Base-by-base conservation (phyloP, 30 jellyfish, hydroid and myxozoan species). In the Haliclystus octoradiatus region DNA sequence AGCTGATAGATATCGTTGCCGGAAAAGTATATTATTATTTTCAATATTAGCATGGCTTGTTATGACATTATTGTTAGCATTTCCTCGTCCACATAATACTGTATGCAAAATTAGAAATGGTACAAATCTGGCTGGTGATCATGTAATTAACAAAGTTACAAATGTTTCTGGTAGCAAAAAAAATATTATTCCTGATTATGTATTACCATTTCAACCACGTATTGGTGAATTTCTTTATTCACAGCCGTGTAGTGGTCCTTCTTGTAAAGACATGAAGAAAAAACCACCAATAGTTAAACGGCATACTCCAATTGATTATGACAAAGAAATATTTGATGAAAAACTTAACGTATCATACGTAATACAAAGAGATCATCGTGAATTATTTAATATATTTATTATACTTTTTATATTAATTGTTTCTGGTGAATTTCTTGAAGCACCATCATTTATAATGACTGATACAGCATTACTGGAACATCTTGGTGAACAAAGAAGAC, bases 31-130 rank as follows among this genome's bases (percentile, higher is more conserved):
- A 15, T 64, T 92, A 46, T 68, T 83, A 68, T 83, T 92, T 49
- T 92, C 99, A 19, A 84, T 92, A 22, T 32, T 92, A 25, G 92
- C 96, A 4, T 92, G 99, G 99, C 83, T 92, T 34, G 94, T 92
- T 0, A 83, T 92, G 96, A 92, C 99, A 13, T 73, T 92, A 2
- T 69, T 92, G 31, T 83, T 92, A 33, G 95, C 86, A 33, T 78
- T 84, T 64, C 99, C 99, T 13, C 75, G 97, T 1, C 99, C 99
- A 3, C 93, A 80, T 24, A 66, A 79, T 30, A 93, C 68, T 31
- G 84, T 73, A 2, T 92, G 99, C 68, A 83, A 68, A 50, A 65
- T 50, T 9, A 92, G 79, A 2, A 92, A 83, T 53, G 62, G 30
- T 28, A 68, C 95, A 0, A n/a, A n/a, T n/a, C n/a, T n/a, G n/a